Evolutionary conservation across 2,113 vertebrate species (phyloP), one percentile per base, ranked within the genome.

Genomic region (Indicator maculatus): DNA sequence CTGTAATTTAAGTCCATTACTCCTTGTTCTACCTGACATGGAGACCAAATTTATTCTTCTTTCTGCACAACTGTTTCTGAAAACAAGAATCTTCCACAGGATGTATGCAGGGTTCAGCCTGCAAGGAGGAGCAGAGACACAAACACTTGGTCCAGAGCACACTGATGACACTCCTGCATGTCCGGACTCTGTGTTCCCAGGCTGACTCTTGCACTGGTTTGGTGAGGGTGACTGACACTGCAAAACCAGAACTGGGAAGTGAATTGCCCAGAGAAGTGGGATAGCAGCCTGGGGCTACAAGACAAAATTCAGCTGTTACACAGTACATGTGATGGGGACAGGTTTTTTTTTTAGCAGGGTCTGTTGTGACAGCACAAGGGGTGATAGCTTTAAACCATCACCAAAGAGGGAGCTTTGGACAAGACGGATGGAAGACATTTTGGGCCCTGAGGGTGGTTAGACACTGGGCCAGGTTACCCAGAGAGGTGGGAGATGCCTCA

Each of bases 1-100:
- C 41, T 86, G 86, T 83, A 90, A 90, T 65, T 86, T 71, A 80
- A 90, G 58, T 44, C 80, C 69, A 61, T 93, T 90, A 75, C 16
- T 96, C 88, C 80, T 86, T 88, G 60, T 83, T 83, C 73, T 64
- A n/a, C 28, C 33, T 2, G 23, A 86, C 65, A 12, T 1, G 7
- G 70, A 69, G 72, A 77, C 18, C 45, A 72, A 88, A 93, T 86
- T 79, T 58, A 55, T 85, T 50, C 77, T 36, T 23, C 24, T 64
- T 87, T 59, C 45, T 65, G 52, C 60, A 31, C 52, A 58, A 63
- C 36, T 59, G 23, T 67, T 89, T 65, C 61, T 60, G 81, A 64
- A 74, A 81, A 53, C 14, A 11, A 12, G 0, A 9, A 1, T 23
- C 19, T 83, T 45, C 28, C 15, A 0, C 0, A 44, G 73, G 82